Conservation (phyloP, 2,797 vertebrate genomes). For the Ptychobarbus kaznakovi region DNA sequence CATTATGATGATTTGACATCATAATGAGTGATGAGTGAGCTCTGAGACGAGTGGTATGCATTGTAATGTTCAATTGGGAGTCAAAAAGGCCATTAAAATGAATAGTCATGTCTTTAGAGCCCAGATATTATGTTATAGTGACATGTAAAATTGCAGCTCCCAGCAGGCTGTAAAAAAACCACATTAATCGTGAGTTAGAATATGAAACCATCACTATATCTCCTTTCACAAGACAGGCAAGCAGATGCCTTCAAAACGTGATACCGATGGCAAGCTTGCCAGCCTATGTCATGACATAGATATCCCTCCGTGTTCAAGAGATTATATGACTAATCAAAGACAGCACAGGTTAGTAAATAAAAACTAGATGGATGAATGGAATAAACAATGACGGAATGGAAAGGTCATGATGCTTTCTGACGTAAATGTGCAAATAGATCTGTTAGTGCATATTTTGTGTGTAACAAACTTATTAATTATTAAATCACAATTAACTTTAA, state of each 20-base stretch:
- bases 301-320: slow-evolving; percentile 26
- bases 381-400: slow-evolving; percentile 15
- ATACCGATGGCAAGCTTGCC: slow-evolving; percentile 38
- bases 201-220: slow-evolving; percentile 60
- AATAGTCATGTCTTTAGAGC: slow-evolving; percentile 62
- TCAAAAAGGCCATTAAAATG: slow-evolving; percentile 61
- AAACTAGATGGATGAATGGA: slow-evolving; percentile 10
- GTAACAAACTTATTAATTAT: neutral
- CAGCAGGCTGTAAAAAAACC: slow-evolving; percentile 63
- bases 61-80: slow-evolving; percentile 61
- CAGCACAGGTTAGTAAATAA: slow-evolving; percentile 34
- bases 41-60: slow-evolving; percentile 53
- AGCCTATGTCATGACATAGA: slow-evolving; percentile 25
- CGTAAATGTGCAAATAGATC: neutral
- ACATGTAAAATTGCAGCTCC: slow-evolving; percentile 63
- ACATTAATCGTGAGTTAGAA: slow-evolving; percentile 63
- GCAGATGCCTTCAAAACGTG: slow-evolving; percentile 57
- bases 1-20: slow-evolving; percentile 58
- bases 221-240: slow-evolving; percentile 47
- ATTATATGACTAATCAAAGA: slow-evolving; percentile 38
- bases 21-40: slow-evolving; percentile 57
- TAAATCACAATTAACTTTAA: neutral
- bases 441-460: neutral
- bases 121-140: slow-evolving; percentile 62
- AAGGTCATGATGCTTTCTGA: neutral